phyloP scores from a whole-genome alignment of 2,888 invertebrate species.

The Hydrotaea diabolus region DNA sequence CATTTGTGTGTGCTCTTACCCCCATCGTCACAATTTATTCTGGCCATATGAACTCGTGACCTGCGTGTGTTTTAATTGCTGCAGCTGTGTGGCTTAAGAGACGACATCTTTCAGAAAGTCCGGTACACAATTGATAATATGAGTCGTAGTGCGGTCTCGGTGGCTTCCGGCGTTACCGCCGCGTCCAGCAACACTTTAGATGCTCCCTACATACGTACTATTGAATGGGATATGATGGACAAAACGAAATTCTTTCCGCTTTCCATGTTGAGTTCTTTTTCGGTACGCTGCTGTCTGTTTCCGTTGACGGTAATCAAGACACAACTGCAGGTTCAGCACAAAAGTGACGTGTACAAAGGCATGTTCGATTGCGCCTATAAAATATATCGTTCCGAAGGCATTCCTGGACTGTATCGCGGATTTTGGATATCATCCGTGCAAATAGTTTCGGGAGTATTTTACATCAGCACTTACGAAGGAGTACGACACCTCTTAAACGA shows the following conservation, averaged over 20 bases:
- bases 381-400: constrained; percentile 92
- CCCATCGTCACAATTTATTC: constrained; percentile 6
- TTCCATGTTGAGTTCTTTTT: constrained; percentile 89
- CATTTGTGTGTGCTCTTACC: not conserved
- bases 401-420: constrained; percentile 93
- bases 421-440: constrained; percentile 97
- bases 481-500: constrained; percentile 89
- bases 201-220: constrained; percentile 86
- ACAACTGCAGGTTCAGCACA: constrained; percentile 91
- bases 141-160: constrained; percentile 68
- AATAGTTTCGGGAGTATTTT: constrained; percentile 92
- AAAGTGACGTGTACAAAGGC: constrained; percentile 90
- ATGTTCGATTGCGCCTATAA: constrained; percentile 94
- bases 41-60: constrained; percentile 56
- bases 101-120: not conserved
- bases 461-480: constrained; percentile 96
- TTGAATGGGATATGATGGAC: constrained; percentile 99
- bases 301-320: constrained; percentile 97
- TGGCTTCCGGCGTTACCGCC: constrained; percentile 63
- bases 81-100: constrained; percentile 7
- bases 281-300: constrained; percentile 88
- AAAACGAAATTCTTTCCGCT: constrained; percentile 96
- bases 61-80: constrained; percentile 2
- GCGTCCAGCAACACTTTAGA: constrained; percentile 70
- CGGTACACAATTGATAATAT: constrained; percentile 23